Evolutionary conservation across 1,140 invertebrate genomes (phyloP).

Genomic region (Pseudachorutes palmiensis): DNA sequence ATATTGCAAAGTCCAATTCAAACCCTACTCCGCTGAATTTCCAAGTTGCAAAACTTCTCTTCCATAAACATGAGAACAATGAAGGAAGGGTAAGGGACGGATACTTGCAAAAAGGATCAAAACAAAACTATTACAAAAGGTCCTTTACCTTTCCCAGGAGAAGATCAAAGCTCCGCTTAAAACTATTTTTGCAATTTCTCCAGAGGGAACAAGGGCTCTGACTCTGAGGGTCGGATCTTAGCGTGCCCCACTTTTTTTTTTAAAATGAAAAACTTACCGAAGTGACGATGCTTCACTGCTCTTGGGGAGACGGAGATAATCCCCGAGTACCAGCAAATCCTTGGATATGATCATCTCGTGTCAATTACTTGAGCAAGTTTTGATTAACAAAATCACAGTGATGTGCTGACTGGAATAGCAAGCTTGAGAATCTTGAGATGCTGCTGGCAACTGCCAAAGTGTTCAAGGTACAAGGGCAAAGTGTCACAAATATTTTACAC

Average conservation of each 20-base stretch:
- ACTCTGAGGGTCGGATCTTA: not conserved
- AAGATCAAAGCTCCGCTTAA: not conserved
- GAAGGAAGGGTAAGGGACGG: not conserved
- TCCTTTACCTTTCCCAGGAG: not conserved
- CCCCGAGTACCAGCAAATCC: constrained; percentile 35
- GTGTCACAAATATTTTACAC: not conserved
- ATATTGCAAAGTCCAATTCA: not conserved
- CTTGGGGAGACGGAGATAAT: constrained; percentile 34
- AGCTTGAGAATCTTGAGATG: not conserved
- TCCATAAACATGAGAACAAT: not conserved
- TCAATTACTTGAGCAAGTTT: not conserved
- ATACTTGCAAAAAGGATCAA: not conserved
- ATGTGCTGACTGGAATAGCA: not conserved
- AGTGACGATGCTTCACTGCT: constrained; percentile 27
- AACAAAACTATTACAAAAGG: constrained; percentile 4
- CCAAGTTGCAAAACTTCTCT: not conserved
- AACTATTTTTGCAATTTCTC: too few species aligned
- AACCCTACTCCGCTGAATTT: not conserved
- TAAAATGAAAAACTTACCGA: constrained; percentile 27
- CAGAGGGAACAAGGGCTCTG: not conserved
- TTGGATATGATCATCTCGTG: constrained; percentile 34
- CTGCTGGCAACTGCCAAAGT: not conserved
- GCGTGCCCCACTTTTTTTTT: constrained; percentile 1
- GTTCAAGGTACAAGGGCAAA: not conserved
- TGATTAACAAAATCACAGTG: not conserved